These are phyloP conservation scores for Trematocara macrostoma DNA, from an alignment of 2,113 vertebrate species.

Conservation along the genomic window DNA sequence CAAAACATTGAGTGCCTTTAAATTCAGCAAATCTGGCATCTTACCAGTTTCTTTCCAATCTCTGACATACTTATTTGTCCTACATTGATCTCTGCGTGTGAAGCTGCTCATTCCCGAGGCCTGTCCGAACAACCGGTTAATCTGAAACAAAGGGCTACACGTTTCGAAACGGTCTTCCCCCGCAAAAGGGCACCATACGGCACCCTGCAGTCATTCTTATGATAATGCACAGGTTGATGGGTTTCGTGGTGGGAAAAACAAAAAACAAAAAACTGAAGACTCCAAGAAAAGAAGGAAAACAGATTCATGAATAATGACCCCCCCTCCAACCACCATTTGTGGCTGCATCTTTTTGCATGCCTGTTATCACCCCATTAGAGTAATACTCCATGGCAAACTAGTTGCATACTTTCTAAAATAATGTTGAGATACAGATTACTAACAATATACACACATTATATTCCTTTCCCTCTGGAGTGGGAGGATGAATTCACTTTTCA, in stretches of 20 bases:
- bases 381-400: background rate
- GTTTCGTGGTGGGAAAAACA: background rate
- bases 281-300: background rate
- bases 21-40: background rate
- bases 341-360: background rate
- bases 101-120: conserved; percentile 20
- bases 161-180: conserved; percentile 32
- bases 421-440: background rate
- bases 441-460: background rate
- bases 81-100: conserved; percentile 32
- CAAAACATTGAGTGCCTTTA: background rate
- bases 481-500: conserved; percentile 5
- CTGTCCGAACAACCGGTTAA: conserved; percentile 65
- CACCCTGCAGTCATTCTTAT: conserved; percentile 34
- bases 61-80: conserved; percentile 2
- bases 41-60: background rate
- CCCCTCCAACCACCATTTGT: background rate
- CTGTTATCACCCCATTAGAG: background rate
- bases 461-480: background rate
- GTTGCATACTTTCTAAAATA: background rate
- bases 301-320: background rate
- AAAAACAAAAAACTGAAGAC: background rate
- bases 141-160: conserved; percentile 61
- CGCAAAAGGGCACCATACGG: background rate
- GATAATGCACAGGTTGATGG: conserved; percentile 40